These are phyloP conservation scores for Cacatua alba DNA, from an alignment of 2,113 vertebrate species.

Conservation along the genomic window DNA sequence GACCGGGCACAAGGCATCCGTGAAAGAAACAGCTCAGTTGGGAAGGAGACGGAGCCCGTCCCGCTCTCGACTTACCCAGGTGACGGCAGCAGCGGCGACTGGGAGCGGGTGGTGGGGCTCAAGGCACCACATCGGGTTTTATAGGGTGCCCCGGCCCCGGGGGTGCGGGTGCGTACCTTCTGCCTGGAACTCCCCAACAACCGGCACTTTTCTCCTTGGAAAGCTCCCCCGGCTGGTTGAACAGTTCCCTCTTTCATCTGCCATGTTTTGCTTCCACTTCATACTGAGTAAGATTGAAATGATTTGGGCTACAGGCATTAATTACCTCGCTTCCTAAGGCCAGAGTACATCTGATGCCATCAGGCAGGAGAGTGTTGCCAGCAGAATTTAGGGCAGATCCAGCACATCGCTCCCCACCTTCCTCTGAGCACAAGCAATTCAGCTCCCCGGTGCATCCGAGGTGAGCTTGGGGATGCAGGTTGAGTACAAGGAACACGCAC, in stretches of 20 bases:
- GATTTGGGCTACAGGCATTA: not conserved
- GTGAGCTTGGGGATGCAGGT: not conserved
- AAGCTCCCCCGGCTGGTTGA: constrained; percentile 11
- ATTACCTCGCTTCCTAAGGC: constrained; percentile 39
- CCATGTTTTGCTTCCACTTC: constrained; percentile 42
- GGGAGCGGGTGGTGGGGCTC: not conserved
- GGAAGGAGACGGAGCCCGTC: not conserved
- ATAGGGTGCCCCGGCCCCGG: not conserved
- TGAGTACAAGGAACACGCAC: not conserved
- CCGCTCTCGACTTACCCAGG: not conserved
- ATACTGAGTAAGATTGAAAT: constrained; percentile 60
- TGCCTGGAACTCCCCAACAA: not conserved
- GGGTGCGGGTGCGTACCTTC: not conserved
- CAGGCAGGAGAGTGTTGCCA: not conserved
- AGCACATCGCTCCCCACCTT: not conserved
- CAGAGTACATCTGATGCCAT: not conserved
- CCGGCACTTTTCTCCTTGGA: constrained; percentile 34
- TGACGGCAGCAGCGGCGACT: rapidly evolving
- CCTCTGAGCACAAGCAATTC: not conserved
- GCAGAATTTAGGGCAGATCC: not conserved
- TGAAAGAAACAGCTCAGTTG: not conserved
- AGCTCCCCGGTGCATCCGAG: not conserved
- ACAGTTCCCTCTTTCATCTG: constrained; percentile 52
- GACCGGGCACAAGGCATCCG: not conserved
- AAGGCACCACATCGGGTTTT: not conserved